Evolutionary conservation across 2,797 vertebrate species (phyloP), one percentile per base, ranked within the genome.

Genomic region (Synanceia verrucosa): DNA sequence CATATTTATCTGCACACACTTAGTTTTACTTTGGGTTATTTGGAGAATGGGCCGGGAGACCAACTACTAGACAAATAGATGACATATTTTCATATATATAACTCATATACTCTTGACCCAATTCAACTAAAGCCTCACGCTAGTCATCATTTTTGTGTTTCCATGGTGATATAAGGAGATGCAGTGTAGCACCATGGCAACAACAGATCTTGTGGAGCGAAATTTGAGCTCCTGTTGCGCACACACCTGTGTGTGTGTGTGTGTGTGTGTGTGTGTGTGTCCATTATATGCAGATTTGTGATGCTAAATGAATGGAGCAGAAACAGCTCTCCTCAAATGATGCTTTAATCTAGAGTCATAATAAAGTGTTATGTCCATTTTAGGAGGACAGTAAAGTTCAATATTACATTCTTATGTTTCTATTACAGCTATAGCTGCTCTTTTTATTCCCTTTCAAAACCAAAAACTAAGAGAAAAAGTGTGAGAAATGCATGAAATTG

Each of bases 121-220:
- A 61, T 88, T 86, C 71, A 82, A 58, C 73, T 47, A n/a, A 79
- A 86, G 36, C 68, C 60, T 64, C 19, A 33, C 50, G 64, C 70
- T 75, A 78, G 74, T 76, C 76, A 73, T 81, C 46, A 55, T 70
- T 87, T 83, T 82, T 88, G 75, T 73, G 93, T 94, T 94, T 85
- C 93, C 90, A 94, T 94, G 90, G 90, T 61, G 67, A 93, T 90
- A 53, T 78, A 80, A 83, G 70, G 75, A 87, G 80, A 90, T 88
- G 74, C 88, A 69, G 81, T 60, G 61, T 56, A 88, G 75, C 39
- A 24, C 84, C 87, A 90, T 93, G 83, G 89, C 85, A 91, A 90
- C 88, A 92, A 91, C 81, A 86, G 74, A 81, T 81, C 81, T 78
- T 57, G 67, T 76, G 57, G 78, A 86, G 72, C 58, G 63, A 65